phyloP scores from a whole-genome alignment of 2,797 vertebrate species.

The Cryptoblepharus egeriae region DNA sequence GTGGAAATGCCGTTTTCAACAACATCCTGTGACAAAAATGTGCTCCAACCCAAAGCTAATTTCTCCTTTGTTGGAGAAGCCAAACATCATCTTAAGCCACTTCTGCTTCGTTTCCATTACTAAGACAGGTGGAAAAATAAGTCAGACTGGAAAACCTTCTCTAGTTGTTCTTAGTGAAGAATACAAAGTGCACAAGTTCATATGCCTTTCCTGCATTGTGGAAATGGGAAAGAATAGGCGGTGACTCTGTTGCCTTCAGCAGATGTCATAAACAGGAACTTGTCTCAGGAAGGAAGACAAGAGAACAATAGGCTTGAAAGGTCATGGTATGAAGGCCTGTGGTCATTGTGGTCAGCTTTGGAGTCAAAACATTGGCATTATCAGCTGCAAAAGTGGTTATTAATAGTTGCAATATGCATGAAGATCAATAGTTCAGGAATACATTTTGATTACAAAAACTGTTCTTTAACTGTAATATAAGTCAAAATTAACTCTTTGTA shows the following conservation, averaged over 20 bases:
- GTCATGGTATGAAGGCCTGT: neutral
- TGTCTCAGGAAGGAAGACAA: constrained; percentile 25
- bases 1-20: neutral
- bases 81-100: neutral
- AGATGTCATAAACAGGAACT: constrained; percentile 43
- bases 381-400: neutral
- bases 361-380: constrained; percentile 14
- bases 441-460: neutral
- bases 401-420: neutral
- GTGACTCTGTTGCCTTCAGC: constrained; percentile 21
- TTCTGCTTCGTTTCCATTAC: neutral
- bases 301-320: constrained; percentile 30
- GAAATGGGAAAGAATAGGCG: constrained; percentile 22
- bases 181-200: neutral
- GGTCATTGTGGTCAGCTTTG: neutral
- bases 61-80: neutral
- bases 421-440: constrained; percentile 8
- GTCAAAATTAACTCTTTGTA: neutral
- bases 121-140: neutral
- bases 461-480: neutral
- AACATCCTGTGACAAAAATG: neutral
- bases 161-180: neutral
- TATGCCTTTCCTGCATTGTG: neutral
- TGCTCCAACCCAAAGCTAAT: neutral
- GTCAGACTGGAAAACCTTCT: neutral